These are phyloP conservation scores for Drosophila virilis DNA, from an alignment of 1,140 invertebrate genomes.

Conservation along the genomic window DNA sequence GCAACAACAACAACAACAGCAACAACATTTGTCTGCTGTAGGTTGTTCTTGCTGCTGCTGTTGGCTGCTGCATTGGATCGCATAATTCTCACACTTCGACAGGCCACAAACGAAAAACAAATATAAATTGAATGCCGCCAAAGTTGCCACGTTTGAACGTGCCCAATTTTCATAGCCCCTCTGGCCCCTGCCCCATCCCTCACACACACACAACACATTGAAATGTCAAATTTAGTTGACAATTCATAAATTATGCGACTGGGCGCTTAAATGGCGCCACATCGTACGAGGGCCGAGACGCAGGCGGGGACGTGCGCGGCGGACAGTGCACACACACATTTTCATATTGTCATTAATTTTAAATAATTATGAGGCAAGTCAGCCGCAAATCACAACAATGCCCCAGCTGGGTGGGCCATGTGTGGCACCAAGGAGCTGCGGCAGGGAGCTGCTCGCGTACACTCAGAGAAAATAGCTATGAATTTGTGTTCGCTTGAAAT, in stretches of 20 bases:
- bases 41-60: constrained; percentile 25
- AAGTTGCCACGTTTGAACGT: constrained; percentile 23
- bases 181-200: not conserved
- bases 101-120: constrained; percentile 58
- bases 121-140: constrained; percentile 71
- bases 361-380: constrained; percentile 72
- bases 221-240: constrained; percentile 83
- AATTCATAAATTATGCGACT: constrained; percentile 79
- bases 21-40: constrained; percentile 15
- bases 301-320: not conserved
- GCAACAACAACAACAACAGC: constrained; percentile 28
- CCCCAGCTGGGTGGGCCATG: constrained; percentile 63
- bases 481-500: not conserved
- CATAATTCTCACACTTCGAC: constrained; percentile 82
- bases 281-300: not conserved
- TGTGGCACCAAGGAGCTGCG: constrained; percentile 11
- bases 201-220: constrained; percentile 58
- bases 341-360: constrained; percentile 81
- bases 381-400: constrained; percentile 71
- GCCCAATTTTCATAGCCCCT: constrained; percentile 9
- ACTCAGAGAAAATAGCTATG: not conserved
- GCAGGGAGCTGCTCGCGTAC: not conserved
- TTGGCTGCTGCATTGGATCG: constrained; percentile 30
- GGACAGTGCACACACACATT: constrained; percentile 53
- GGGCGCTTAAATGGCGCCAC: constrained; percentile 78